Conservation (phyloP, 2,113 vertebrate species). For the Hippoglossus stenolepis region DNA sequence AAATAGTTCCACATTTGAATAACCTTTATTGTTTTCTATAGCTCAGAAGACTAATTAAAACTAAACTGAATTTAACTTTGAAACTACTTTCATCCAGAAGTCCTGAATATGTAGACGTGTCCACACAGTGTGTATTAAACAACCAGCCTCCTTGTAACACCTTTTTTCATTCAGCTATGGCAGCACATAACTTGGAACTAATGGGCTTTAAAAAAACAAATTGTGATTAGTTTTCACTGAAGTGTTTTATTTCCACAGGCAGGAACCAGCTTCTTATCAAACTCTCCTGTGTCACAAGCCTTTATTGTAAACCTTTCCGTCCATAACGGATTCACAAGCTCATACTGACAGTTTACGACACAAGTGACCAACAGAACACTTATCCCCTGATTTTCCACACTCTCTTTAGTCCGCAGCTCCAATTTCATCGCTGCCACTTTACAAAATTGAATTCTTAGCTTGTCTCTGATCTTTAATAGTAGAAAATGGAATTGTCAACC, state of each 20-base stretch:
- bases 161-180: neutral
- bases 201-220: no score
- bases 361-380: conserved; percentile 25
- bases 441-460: conserved; percentile 40
- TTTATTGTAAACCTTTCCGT: conserved; percentile 34
- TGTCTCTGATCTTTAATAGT: conserved; percentile 42
- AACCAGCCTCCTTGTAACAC: neutral
- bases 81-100: no score
- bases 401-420: conserved; percentile 32
- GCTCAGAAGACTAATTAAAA: no score
- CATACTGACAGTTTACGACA: conserved; percentile 54
- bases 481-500: conserved; percentile 57
- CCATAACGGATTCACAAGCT: conserved; percentile 34
- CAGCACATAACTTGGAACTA: neutral
- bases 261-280: conserved; percentile 22
- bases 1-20: no score
- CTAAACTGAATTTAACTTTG: no score
- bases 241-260: neutral
- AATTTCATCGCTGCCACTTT: conserved; percentile 61
- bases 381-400: conserved; percentile 34
- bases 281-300: conserved; percentile 31
- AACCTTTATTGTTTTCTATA: no score
- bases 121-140: no score
- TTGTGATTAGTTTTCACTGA: no score
- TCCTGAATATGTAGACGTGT: no score